These are phyloP conservation scores for Ariolimax columbianus DNA, from an alignment of 2,888 invertebrate species.

Conservation along the genomic window DNA sequence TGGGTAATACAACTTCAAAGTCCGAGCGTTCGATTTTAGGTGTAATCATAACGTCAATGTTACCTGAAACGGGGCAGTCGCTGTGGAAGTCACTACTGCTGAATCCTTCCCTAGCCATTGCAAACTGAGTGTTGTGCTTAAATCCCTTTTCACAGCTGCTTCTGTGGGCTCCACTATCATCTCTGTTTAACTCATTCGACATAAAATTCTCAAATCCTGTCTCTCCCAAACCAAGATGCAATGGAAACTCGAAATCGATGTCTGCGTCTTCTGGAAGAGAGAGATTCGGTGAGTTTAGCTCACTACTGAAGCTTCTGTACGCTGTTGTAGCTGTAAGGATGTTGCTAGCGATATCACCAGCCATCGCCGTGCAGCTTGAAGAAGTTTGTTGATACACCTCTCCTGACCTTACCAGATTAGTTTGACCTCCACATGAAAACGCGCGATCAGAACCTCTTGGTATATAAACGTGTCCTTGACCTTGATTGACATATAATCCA, in stretches of 20 bases:
- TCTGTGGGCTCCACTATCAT: neutral
- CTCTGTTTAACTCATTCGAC: neutral
- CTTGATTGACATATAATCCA: neutral
- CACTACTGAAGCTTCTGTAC: constrained; percentile 36
- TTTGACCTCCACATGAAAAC: neutral
- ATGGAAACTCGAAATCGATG: constrained; percentile 3
- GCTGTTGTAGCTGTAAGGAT: neutral
- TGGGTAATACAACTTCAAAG: neutral
- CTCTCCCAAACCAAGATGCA: neutral
- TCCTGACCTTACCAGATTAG: neutral
- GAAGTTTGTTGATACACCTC: neutral
- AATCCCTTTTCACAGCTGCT: no score
- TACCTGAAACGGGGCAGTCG: neutral
- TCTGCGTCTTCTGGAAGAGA: neutral
- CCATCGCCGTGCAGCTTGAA: neutral
- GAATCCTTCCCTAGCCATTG: no score
- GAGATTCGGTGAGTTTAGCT: constrained; percentile 27
- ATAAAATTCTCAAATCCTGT: constrained; percentile 16
- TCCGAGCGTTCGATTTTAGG: neutral
- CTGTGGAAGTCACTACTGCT: neutral
- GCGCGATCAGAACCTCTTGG: neutral
- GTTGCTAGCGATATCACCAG: neutral
- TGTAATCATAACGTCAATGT: neutral
- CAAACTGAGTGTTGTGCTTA: neutral
- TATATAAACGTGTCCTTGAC: neutral